Conservation (phyloP, 2,888 invertebrate genomes). For the Dryadula phaetusa region DNA sequence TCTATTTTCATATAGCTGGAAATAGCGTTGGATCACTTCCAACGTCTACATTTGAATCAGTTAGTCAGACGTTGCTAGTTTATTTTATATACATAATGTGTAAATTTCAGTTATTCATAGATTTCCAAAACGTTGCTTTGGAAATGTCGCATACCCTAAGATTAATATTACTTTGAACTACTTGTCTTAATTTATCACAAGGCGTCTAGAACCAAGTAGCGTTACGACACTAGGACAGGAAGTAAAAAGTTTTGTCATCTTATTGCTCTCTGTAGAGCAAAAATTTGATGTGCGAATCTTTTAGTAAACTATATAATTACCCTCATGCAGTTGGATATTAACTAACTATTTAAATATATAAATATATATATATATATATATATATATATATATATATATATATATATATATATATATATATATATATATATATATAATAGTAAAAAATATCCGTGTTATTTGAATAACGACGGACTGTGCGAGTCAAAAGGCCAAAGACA, state of each 20-base stretch:
- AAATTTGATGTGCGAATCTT: no score
- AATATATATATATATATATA: neutral
- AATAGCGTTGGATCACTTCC: conserved; percentile 61
- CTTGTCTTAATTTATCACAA: no score
- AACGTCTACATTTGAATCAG: conserved; percentile 40
- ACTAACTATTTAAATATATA: neutral
- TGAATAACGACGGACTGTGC: neutral
- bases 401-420: neutral
- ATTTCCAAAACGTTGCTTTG: neutral
- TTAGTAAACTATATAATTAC: neutral
- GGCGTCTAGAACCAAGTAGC: no score
- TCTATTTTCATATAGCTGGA: conserved; percentile 56
- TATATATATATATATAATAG: no score
- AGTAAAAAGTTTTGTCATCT: neutral
- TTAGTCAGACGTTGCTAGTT: neutral
- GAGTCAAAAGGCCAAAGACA: conserved; percentile 7
- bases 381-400: neutral
- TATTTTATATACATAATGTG: no score
- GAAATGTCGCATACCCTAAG: no score
- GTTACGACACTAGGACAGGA: no score
- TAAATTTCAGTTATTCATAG: neutral
- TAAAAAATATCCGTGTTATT: neutral
- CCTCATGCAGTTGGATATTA: neutral
- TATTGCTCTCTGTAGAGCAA: neutral
- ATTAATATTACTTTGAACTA: no score